Evolutionary conservation across 37 sponge, comb jelly and placozoan genomes (phyloP), one percentile per base, ranked within the genome.

Genomic region (Hexactinellida sp.): DNA sequence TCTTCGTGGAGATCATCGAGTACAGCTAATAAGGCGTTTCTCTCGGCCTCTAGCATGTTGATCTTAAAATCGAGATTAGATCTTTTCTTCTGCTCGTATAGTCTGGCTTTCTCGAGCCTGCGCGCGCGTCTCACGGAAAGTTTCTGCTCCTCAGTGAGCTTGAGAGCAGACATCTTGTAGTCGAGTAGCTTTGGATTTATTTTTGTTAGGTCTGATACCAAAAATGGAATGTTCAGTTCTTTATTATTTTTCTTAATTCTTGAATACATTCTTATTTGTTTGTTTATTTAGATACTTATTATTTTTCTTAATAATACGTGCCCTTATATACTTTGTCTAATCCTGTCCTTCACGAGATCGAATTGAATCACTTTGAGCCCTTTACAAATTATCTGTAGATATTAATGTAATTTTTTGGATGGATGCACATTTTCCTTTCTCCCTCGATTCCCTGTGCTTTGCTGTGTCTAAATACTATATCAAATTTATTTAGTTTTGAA

Each of bases 21-120:
- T 1, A 63, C 76, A 10, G 76, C 76, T 63, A 63, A 28, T 63
- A 63, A n/a, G 5, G 76, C 76, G 30, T 63, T 63, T 28, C 76
- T 63, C 76, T 63, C 76, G 25, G 76, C 76, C 13, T 63, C 76
- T 10, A 63, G 76, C 76, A 63, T 63, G 76, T 63, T 63, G 76
- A 63, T 63, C 76, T 63, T 23, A 28, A 63, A 63, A 7, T 63
- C 76, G 3, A 25, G 25, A 7, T 63, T 63, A 63, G 32, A 63
- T 63, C 76, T 63, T n/a, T 63, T 63, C 34, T 63, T 63, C 30
- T 63, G 25, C 13, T 63, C 76, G 76, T 63, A 63, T 5, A 63
- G 21, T 28, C 76, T 63, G 21, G 76, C 76, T n/a, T n/a, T 63
- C 13, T 63, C 76, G 5, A 63, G 76, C 34, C 76, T 63, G 5